Conservation (phyloP, 2,797 vertebrate species). For the Pogonophryne albipinna region DNA sequence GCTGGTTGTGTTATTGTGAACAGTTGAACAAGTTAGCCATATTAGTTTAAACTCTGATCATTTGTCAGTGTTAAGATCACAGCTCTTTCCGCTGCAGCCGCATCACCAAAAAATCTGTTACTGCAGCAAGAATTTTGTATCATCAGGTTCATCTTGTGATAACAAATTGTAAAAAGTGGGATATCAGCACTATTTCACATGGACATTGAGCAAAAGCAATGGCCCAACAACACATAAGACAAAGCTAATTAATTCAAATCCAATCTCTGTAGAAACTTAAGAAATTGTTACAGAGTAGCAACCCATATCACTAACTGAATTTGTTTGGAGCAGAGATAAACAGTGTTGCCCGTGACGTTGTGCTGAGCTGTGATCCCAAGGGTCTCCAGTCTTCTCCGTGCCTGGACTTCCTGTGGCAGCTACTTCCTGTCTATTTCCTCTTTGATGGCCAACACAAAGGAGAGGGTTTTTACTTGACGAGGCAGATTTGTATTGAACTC, state of each 20-base stretch:
- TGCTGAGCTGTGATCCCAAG: conserved; percentile 60
- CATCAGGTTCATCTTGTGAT: not conserved
- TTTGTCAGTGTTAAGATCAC: not conserved
- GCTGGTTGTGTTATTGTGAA: not conserved
- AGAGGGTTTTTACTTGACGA: conserved; percentile 66
- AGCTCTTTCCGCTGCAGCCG: not conserved
- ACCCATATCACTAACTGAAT: not conserved
- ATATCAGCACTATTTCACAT: not conserved
- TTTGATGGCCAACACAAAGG: conserved; percentile 79
- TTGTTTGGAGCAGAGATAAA: conserved; percentile 34
- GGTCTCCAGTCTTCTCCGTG: conserved; percentile 74
- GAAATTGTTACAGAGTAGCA: not conserved
- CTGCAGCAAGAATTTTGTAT: not conserved
- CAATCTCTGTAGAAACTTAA: not conserved
- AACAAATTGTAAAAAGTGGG: not conserved
- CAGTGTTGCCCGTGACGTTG: conserved; percentile 49
- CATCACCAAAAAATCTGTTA: not conserved
- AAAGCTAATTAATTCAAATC: not conserved
- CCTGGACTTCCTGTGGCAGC: conserved; percentile 80
- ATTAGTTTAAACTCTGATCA: not conserved
- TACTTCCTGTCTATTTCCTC: conserved; percentile 84
- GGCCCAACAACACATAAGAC: not conserved
- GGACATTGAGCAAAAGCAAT: not conserved
- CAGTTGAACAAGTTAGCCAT: not conserved
- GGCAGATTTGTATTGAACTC: conserved; percentile 70